phyloP scores from a whole-genome alignment of 2,113 vertebrate genomes.

The Passer domesticus region DNA sequence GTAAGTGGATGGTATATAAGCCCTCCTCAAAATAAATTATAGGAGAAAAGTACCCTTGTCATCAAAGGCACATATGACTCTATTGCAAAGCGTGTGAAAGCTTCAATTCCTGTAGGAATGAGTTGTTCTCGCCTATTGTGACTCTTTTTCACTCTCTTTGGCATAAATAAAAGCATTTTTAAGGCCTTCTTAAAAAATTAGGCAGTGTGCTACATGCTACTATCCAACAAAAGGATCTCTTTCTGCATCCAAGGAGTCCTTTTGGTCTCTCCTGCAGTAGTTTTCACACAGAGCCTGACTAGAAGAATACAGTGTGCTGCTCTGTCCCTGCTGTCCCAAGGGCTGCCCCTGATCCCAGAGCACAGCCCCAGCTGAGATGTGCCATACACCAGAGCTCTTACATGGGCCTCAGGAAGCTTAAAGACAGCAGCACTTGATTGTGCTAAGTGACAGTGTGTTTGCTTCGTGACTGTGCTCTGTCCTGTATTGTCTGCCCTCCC shows the following conservation, averaged over 20 bases:
- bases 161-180: not conserved
- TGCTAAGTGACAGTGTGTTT: not conserved
- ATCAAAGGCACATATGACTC: not conserved
- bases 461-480: not conserved
- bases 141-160: not conserved
- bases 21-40: not conserved
- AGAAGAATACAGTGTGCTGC: fast-evolving
- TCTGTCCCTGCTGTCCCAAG: not conserved
- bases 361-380: not conserved
- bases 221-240: not conserved
- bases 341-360: not conserved
- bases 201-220: not conserved
- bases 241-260: not conserved
- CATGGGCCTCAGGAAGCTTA: not conserved
- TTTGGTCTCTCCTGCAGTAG: not conserved
- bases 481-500: not conserved
- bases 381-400: fast-evolving
- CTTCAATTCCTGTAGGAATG: not conserved
- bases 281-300: not conserved
- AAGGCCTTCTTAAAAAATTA: not conserved
- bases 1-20: not conserved
- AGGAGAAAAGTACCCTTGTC: not conserved
- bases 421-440: not conserved
- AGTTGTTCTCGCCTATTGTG: not conserved
- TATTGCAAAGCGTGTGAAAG: not conserved